phyloP scores from a whole-genome alignment of 2,888 invertebrate species.

The Tetrapedia diversipes region DNA sequence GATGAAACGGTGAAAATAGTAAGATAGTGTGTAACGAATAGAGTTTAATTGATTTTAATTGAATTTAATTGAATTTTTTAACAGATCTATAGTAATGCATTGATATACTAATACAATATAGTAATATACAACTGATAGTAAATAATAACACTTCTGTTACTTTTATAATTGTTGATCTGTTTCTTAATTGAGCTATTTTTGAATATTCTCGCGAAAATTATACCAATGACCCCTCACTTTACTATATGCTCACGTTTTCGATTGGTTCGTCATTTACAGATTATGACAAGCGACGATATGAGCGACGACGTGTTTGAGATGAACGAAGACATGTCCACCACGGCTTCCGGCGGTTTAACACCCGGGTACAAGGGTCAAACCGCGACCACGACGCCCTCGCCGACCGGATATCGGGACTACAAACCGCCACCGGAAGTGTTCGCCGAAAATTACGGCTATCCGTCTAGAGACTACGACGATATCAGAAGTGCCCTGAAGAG shows the following conservation, averaged over 20 bases:
- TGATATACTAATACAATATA: no score
- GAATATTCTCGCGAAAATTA: no score
- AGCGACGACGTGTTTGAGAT: constrained; percentile 93
- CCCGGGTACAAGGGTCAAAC: constrained; percentile 54
- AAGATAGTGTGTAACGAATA: no score
- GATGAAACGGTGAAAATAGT: no score
- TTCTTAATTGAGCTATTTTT: no score
- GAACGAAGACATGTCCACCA: constrained; percentile 80
- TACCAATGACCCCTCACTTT: background rate
- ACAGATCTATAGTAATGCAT: no score
- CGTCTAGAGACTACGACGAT: constrained; percentile 58
- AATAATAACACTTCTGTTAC: no score
- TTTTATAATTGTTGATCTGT: no score
- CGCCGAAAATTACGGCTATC: constrained; percentile 72
- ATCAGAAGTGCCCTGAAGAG: constrained; percentile 59
- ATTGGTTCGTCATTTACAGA: constrained; percentile 74
- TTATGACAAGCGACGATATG: constrained; percentile 89
- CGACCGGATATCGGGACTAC: constrained; percentile 92
- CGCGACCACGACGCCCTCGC: constrained; percentile 85
- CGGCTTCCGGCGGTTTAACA: constrained; percentile 54
- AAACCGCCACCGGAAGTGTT: constrained; percentile 89
- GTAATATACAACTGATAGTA: no score
- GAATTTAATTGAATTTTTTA: no score
- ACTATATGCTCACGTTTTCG: background rate
- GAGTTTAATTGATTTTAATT: no score